Percentiles rank a stretch among this genome's conserved stretches.
Evolutionary conservation across 2,888 invertebrate genomes (phyloP).

Genomic region (Gibbula magus): DNA sequence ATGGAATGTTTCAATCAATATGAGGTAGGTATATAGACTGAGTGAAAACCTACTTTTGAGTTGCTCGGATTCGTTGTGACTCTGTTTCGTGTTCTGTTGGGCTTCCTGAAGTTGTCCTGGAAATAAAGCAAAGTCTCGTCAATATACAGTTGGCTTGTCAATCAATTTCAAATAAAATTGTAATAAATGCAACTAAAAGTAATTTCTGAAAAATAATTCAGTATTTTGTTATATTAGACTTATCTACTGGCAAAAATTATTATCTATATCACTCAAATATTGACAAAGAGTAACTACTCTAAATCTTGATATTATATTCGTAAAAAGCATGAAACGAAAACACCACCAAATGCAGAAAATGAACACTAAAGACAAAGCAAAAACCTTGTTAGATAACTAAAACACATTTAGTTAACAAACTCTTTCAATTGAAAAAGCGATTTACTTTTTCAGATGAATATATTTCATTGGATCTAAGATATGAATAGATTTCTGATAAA

Average conservation of each 20-base stretch:
- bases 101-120: slow-evolving; percentile 70
- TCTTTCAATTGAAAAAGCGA: too few relatives aligned
- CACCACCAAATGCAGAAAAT: too few relatives aligned
- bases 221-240: neutral
- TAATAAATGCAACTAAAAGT: neutral
- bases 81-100: slow-evolving; percentile 77
- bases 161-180: neutral
- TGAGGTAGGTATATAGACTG: neutral
- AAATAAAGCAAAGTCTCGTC: slow-evolving; percentile 19
- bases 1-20: neutral
- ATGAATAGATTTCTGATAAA: neutral
- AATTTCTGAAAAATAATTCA: neutral
- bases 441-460: too few relatives aligned
- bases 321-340: too few relatives aligned
- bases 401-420: too few relatives aligned
- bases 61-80: slow-evolving; percentile 77
- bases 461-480: too few relatives aligned
- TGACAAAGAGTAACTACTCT: too few relatives aligned
- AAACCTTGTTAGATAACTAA: too few relatives aligned
- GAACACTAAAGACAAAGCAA: too few relatives aligned
- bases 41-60: slow-evolving; percentile 74
- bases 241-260: too few relatives aligned
- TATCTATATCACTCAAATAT: too few relatives aligned
- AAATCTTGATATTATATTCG: too few relatives aligned
- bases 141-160: neutral